Percentiles rank a stretch among this genome's conserved stretches.
phyloP scores from a whole-genome alignment of 2,888 invertebrate genomes.

The Phania funesta region DNA sequence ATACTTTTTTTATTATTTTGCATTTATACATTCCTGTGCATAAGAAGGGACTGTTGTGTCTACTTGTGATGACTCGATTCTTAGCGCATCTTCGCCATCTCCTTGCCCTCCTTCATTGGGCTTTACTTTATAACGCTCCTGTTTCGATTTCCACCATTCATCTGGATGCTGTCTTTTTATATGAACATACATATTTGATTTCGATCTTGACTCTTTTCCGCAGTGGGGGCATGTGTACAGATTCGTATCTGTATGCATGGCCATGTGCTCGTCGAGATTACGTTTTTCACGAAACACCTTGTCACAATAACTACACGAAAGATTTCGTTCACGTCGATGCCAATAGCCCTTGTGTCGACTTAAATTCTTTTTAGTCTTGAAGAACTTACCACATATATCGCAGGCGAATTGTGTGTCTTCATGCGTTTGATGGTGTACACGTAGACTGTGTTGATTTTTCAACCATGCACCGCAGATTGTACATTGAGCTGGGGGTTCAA shows the following conservation, averaged over 20 bases:
- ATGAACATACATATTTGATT: constrained; percentile 78
- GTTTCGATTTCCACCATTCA: constrained; percentile 75
- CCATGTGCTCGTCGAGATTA: constrained; percentile 76
- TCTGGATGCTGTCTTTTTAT: constrained; percentile 76
- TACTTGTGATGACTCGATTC: neutral
- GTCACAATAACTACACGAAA: constrained; percentile 75
- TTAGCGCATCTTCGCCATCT: neutral
- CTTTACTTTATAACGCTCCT: constrained; percentile 68
- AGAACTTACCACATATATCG: constrained; percentile 68
- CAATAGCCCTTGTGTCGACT: constrained; percentile 75
- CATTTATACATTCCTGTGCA: constrained; percentile 8
- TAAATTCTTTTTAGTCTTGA: constrained; percentile 73
- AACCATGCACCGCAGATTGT: constrained; percentile 75
- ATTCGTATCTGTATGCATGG: constrained; percentile 76
- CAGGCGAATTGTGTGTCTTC: constrained; percentile 66
- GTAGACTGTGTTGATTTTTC: constrained; percentile 74
- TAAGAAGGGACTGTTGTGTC: neutral
- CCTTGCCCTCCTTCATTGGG: constrained; percentile 18
- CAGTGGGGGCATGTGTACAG: constrained; percentile 76
- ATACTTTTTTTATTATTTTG: constrained; percentile 3
- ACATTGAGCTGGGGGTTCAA: constrained; percentile 75
- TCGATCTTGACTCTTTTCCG: constrained; percentile 76
- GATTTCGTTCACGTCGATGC: constrained; percentile 73
- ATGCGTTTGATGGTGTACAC: constrained; percentile 67
- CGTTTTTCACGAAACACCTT: constrained; percentile 75